Evolutionary conservation across 2,113 vertebrate genomes (phyloP).

Genomic region (Calypte anna): DNA sequence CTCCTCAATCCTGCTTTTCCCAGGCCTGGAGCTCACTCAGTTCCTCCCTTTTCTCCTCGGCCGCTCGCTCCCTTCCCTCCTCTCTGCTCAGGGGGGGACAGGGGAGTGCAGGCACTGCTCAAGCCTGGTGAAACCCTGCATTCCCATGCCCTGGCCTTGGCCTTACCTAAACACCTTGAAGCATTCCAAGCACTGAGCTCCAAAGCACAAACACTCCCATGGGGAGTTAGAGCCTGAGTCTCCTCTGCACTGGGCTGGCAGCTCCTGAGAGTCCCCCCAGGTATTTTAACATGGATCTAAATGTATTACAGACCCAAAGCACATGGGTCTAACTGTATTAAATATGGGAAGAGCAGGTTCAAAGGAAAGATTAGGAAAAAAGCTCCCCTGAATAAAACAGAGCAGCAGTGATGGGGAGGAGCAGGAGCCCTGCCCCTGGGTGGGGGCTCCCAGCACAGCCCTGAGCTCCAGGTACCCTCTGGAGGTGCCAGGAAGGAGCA

Average conservation of each 20-base stretch:
- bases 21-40: not conserved
- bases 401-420: not conserved
- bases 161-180: conserved; percentile 54
- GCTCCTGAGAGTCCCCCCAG: not conserved
- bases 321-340: not conserved
- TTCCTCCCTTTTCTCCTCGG: conserved; percentile 27
- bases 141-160: conserved; percentile 68
- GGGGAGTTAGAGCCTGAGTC: not conserved
- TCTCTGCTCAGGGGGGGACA: not conserved
- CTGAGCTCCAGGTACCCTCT: not conserved
- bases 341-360: not conserved
- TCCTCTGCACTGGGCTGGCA: accelerated
- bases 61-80: not conserved
- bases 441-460: not conserved
- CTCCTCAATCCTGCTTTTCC: not conserved
- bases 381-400: not conserved
- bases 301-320: not conserved
- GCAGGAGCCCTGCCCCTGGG: not conserved
- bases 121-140: not conserved
- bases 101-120: not conserved
- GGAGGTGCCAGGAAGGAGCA: not conserved
- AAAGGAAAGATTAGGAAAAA: not conserved
- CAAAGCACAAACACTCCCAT: not conserved
- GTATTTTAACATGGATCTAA: not conserved
- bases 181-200: conserved; percentile 16